Evolutionary conservation across 2,797 vertebrate genomes (phyloP), one percentile per base, ranked within the genome.

Genomic region (Delichon dasypus): DNA sequence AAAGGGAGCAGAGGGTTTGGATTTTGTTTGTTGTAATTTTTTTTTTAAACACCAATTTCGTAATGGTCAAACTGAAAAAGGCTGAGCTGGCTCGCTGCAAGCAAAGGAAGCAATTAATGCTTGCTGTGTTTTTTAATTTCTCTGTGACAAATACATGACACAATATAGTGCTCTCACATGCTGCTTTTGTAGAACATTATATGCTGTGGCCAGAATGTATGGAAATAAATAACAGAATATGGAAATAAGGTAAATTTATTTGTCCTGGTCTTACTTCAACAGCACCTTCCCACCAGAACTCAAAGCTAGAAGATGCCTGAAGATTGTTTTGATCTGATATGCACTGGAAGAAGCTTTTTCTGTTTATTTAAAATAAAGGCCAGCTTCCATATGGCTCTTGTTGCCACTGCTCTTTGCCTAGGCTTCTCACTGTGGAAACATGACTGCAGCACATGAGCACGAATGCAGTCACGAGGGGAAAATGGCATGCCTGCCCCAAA

Each of bases 71-170:
- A 86, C 34, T 60, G 40, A 85, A 90, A 85, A 96, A 89, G 78
- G 72, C 65, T 80, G 38, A 84, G 89, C 81, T 91, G 91, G 65
- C 92, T 96, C 90, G 92, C 82, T 78, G 79, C 23, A 88, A 84
- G 71, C 58, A 91, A 85, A 93, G 80, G 88, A 94, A 82, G 77
- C 38, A 79, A 62, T 47, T 55, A 48, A 38, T 4, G 10, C 64
- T 85, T 61, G 47, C 40, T 66, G 32, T 27, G 47, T 68, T 48
- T 89, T 88, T 45, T 18, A 61, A 91, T 88, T 83, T 81, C 53
- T 86, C 83, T 70, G 20, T 67, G 67, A 90, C 51, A 74, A 88
- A 96, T 54, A 88, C 17, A 25, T 26, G 68, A 95, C 79, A 62
- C n/a, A 53, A 87, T 85, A 73, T 91, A 62, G 54, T 26, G 40